phyloP scores from a whole-genome alignment of 2,797 vertebrate species.

The Meriones psammophilus region DNA sequence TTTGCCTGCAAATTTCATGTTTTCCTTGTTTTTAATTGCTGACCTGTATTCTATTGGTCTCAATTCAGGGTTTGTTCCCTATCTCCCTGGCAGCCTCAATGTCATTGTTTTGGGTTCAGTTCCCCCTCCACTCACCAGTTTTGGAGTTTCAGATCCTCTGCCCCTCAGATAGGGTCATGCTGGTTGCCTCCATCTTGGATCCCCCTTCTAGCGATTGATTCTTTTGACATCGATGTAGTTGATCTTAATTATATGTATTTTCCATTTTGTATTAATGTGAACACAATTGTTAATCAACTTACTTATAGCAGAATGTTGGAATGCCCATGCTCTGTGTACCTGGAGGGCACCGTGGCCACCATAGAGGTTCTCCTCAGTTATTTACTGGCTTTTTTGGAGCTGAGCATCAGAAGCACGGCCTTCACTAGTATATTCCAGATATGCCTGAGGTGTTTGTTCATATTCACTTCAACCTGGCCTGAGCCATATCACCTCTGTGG shows the following conservation, averaged over 20 bases:
- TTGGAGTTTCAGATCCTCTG: too few species aligned
- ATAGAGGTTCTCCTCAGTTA: neutral
- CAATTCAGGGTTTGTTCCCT: too few species aligned
- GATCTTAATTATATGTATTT: neutral
- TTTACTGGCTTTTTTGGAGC: neutral
- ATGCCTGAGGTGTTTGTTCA: neutral
- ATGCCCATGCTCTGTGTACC: rapidly evolving
- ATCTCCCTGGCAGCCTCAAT: too few species aligned
- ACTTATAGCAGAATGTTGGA: neutral
- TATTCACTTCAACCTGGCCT: neutral
- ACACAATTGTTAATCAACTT: neutral
- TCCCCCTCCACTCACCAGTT: too few species aligned
- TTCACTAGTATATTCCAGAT: neutral
- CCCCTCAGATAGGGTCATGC: too few species aligned
- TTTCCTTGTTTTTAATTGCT: too few species aligned
- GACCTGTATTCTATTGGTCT: too few species aligned
- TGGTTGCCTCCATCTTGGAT: too few species aligned
- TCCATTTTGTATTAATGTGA: neutral
- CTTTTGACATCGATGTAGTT: neutral
- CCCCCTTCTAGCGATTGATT: too few species aligned
- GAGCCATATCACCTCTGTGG: neutral
- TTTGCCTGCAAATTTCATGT: too few species aligned
- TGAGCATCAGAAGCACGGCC: neutral
- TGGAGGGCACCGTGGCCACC: neutral
- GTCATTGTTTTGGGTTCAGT: too few species aligned